Evolutionary conservation across 2,888 invertebrate genomes (phyloP).

Genomic region (Gymnoscelis rufifasciata): DNA sequence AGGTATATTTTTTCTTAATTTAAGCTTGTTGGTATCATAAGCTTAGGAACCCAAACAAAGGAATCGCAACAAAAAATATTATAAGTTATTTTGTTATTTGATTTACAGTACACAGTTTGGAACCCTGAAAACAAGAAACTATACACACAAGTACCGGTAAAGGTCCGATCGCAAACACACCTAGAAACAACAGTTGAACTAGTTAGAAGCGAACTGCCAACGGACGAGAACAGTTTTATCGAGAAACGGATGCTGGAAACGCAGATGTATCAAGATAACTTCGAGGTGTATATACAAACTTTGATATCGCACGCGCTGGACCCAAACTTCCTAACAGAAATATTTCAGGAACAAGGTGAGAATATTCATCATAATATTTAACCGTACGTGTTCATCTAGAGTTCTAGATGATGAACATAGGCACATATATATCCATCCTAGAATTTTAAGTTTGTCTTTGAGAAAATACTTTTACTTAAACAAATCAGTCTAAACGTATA

Average conservation of each 20-base stretch:
- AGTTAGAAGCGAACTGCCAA: slow-evolving; percentile 84
- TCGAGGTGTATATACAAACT: slow-evolving; percentile 94
- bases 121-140: slow-evolving; percentile 88
- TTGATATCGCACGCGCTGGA: slow-evolving; percentile 93
- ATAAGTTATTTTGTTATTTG: too few species aligned
- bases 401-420: too few species aligned
- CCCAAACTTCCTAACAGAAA: slow-evolving; percentile 92
- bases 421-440: too few species aligned
- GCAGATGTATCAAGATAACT: slow-evolving; percentile 89
- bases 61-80: too few species aligned
- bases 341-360: slow-evolving; percentile 92
- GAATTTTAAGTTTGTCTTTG: too few species aligned
- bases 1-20: too few species aligned
- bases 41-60: too few species aligned
- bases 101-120: slow-evolving; percentile 89
- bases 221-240: slow-evolving; percentile 84
- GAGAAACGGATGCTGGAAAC: slow-evolving; percentile 87
- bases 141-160: slow-evolving; percentile 88
- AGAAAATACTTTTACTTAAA: too few species aligned
- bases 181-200: slow-evolving; percentile 89
- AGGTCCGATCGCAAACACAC: slow-evolving; percentile 86
- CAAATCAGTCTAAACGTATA: too few species aligned
- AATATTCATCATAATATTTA: too few species aligned
- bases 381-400: too few species aligned
- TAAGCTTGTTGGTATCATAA: too few species aligned